These are phyloP conservation scores for Xestia sexstrigata DNA, from an alignment of 2,888 invertebrate genomes.

Conservation along the genomic window DNA sequence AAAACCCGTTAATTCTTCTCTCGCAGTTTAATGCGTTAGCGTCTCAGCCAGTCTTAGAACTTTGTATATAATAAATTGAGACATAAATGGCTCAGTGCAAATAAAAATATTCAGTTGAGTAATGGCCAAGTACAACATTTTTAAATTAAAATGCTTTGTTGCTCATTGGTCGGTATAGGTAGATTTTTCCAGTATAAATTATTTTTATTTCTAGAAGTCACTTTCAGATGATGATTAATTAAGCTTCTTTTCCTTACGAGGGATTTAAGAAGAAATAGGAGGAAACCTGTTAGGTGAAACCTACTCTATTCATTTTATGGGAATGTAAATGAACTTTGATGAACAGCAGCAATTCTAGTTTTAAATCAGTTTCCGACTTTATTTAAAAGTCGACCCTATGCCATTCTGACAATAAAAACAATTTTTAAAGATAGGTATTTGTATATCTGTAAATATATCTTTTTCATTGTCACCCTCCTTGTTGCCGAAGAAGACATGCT, in stretches of 20 bases:
- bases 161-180: background rate
- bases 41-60: background rate
- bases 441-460: background rate
- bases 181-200: background rate
- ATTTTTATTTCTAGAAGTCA: conserved; percentile 7
- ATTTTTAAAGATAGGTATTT: background rate
- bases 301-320: background rate
- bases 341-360: background rate
- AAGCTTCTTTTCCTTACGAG: background rate
- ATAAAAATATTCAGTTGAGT: conserved; percentile 11
- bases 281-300: too few relatives aligned
- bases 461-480: background rate
- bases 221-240: background rate
- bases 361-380: background rate
- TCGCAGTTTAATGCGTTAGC: background rate
- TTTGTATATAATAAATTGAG: conserved; percentile 7
- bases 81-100: conserved; percentile 11
- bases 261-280: background rate
- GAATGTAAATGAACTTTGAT: background rate
- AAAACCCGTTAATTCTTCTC: background rate
- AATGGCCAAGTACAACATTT: conserved; percentile 10
- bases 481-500: background rate
- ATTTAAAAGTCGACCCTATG: background rate
- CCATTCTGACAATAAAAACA: background rate
- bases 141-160: conserved; percentile 4